Evolutionary conservation across 2,797 vertebrate genomes (phyloP).

Genomic region (Threskiornis aethiopicus): DNA sequence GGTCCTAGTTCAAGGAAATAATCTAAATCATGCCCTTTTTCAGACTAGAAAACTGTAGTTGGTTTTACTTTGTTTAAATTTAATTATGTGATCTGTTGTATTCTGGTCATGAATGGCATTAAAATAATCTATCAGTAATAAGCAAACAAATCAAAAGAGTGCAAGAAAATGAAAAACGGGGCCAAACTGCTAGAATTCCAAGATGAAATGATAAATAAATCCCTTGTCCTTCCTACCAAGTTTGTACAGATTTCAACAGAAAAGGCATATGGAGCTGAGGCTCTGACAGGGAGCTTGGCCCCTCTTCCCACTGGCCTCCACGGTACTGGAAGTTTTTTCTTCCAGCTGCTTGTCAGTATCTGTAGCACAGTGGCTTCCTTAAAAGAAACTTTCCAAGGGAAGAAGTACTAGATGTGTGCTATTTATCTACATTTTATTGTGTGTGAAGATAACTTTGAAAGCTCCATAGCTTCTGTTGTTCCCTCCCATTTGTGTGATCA

Average conservation of each 20-base stretch:
- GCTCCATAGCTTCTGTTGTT: background rate
- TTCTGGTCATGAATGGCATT: background rate
- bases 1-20: conserved; percentile 56
- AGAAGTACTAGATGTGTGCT: background rate
- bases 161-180: background rate
- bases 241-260: background rate
- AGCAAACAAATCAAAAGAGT: background rate
- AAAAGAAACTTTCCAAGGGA: background rate
- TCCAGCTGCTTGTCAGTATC: background rate
- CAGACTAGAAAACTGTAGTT: conserved; percentile 7
- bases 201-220: conserved; percentile 9
- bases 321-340: background rate
- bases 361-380: background rate
- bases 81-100: background rate
- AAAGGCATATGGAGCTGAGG: background rate
- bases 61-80: conserved; percentile 33
- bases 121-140: background rate
- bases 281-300: background rate
- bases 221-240: background rate
- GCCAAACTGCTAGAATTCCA: background rate
- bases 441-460: background rate
- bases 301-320: background rate
- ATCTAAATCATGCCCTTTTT: background rate
- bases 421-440: background rate
- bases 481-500: background rate